Evolutionary conservation across 1,140 invertebrate species (phyloP), one percentile per base, ranked within the genome.

Genomic region (Trypoxylus dichotomus): DNA sequence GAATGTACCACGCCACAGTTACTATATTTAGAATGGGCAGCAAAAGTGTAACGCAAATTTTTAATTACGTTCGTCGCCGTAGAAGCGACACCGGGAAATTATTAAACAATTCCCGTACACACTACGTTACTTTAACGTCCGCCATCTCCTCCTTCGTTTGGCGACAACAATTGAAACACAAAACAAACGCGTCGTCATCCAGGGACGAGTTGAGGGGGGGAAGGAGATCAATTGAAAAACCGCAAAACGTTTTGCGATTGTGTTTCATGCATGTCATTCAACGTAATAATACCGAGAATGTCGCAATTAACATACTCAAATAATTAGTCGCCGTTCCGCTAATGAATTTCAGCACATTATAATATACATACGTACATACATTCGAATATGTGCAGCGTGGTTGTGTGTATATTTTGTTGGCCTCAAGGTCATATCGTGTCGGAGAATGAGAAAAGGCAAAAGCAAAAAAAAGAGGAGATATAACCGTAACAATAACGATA

Each of bases 221-320:
- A 24, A 24, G 21, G 60, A 68, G 60, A 68, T 68, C 60, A 68
- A 27, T 68, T 29, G 60, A 68, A 68, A 68, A 68, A 68, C 60
- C 60, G 60, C 60, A 68, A 24, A 24, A 29, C 60, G 21, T 68
- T 68, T 68, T 68, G 5, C 21, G 25, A 27, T 68, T 68, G 21
- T 68, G 24, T 68, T 68, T 68, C 24, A 15, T 68, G 60, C 60
- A 24, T 68, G 60, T 68, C 60, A 68, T 68, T 68, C 60, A 68
- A 68, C 60, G 21, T 68, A 68, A 68, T 24, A 68, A 68, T 68
- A 68, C 60, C 60, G 7, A 68, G 60, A 68, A 68, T 68, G 60
- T 25, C 19, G 27, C 27, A 68, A 68, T 68, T 68, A 68, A 27
- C 60, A 68, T 68, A 68, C 60, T 68, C 60, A 68, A 54, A 68